Base-by-base conservation (phyloP, 1,140 invertebrate genomes). In the Hormaphis cornu region DNA sequence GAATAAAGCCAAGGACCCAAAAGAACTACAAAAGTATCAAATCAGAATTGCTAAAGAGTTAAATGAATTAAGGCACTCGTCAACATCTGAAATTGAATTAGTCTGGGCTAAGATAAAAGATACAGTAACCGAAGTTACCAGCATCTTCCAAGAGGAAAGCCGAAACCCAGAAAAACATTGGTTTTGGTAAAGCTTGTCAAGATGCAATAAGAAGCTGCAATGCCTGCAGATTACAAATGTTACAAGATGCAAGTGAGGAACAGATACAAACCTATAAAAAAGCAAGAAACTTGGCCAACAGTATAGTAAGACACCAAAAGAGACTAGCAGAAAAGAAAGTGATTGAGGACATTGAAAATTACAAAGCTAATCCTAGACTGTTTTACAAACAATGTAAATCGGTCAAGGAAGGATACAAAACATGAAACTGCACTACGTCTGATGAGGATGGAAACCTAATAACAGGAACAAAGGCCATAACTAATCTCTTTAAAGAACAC, bases 261-360 rank as follows among this genome's bases (percentile, higher is more conserved):
- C n/a, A n/a, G 6, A 53, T 53, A 53, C 52, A 54, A 54, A 10
- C 52, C 14, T 54, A 18, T 54, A 33, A 33, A 54, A n/a, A 33
- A 54, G 26, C 52, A 16, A 54, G 16, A 54, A 54, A 18, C 9
- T 3, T 54, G 4, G 28, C 52, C 6, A 54, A 54, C 28, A 54
- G 28, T 6, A 20, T 33, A 54, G 6, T 54, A 33, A 30, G 28
- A 33, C 28, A 28, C 52, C 26, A 54, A 54, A 54, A 54, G 69
- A 40, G 71, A 72, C 16, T 54, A 52, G 24, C 35, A 50, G 16
- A 26, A 72, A 24, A 54, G 69, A 50, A 30, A 53, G 37, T 22
- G n/a, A 24, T 40, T 70, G 20, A 63, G 46, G n/a, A 69, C 28
- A 33, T 50, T 52, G 16, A 20, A 73, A 50, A 22, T 18, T n/a